Evolutionary conservation across 1,140 invertebrate species (phyloP), one percentile per base, ranked within the genome.

Genomic region (Macrocentrus cingulum): DNA sequence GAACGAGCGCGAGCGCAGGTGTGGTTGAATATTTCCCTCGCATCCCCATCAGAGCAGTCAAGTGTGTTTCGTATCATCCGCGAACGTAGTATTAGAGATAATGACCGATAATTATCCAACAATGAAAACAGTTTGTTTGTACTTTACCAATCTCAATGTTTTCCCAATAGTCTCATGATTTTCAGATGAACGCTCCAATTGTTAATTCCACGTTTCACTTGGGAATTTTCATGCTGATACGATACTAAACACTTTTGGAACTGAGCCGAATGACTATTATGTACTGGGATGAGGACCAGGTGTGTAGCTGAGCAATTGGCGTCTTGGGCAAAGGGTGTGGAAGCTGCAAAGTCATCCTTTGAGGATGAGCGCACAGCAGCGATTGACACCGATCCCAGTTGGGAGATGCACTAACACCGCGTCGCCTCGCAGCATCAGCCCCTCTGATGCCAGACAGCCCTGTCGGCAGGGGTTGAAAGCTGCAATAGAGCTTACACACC

Each of bases 391-490:
- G 25, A 51, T 37, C 32, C 32, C 13, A 23, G 32, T 37, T 16
- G 34, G 25, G 34, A 18, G 49, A 37, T 32, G 32, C 25, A 51
- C 29, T 29, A 29, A 25, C 23, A 25, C 32, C 46, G 32, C 32
- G 36, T 32, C 25, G 15, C 13, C 37, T 36, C 13, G 29, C 13
- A 19, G 9, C 19, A 13, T 49, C 46, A n/a, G 1, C 13, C n/a
- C 15, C 13, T 36, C 25, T 25, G 25, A 34, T 51, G 29, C 49
- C 37, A 34, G 25, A 18, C 2, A 16, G 19, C 45, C 45, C 32
- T 7, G 8, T 23, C 32, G 32, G 18, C 15, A 25, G 49, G 49
- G 49, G 49, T 37, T 51, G 49, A 51, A 51, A 51, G 32, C 49
- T 51, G 18, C 32, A 36, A n/a, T 8, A 39, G 36, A 15, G n/a